A percentile compares a stretch with the other conserved stretches of the same genome.
Evolutionary conservation across 1,140 invertebrate genomes (phyloP).

Genomic region (Augochlora pura): DNA sequence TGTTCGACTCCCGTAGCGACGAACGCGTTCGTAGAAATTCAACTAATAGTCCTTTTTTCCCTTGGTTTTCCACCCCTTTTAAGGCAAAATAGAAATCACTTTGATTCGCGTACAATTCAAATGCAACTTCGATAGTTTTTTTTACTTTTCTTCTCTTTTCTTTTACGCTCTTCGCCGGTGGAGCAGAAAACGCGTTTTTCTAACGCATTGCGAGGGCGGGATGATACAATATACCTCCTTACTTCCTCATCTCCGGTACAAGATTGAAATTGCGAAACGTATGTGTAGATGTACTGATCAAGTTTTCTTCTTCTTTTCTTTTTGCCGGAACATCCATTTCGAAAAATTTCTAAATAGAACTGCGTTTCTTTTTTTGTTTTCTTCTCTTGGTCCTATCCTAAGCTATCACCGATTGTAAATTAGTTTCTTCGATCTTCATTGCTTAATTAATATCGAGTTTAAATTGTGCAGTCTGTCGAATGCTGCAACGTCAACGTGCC

Average conservation of each 20-base stretch:
- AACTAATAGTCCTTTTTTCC: background rate
- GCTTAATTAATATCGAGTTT: constrained; percentile 73
- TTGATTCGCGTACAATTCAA: constrained; percentile 24
- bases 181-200: background rate
- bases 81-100: constrained; percentile 28
- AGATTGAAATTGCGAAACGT: constrained; percentile 58
- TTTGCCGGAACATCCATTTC: constrained; percentile 48
- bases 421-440: constrained; percentile 68
- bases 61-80: background rate
- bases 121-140: background rate
- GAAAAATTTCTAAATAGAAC: constrained; percentile 63
- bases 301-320: constrained; percentile 13
- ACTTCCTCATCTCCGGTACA: background rate
- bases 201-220: background rate
- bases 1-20: background rate
- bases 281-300: constrained; percentile 47
- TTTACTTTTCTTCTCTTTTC: too few relatives aligned
- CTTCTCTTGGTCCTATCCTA: constrained; percentile 56
- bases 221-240: background rate
- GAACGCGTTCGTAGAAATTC: constrained; percentile 2
- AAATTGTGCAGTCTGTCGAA: constrained; percentile 60
- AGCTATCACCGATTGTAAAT: constrained; percentile 70
- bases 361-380: constrained; percentile 31
- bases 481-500: constrained; percentile 42
- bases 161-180: background rate